phyloP scores from a whole-genome alignment of 2,888 invertebrate genomes.

The Dinocampus coccinellae region DNA sequence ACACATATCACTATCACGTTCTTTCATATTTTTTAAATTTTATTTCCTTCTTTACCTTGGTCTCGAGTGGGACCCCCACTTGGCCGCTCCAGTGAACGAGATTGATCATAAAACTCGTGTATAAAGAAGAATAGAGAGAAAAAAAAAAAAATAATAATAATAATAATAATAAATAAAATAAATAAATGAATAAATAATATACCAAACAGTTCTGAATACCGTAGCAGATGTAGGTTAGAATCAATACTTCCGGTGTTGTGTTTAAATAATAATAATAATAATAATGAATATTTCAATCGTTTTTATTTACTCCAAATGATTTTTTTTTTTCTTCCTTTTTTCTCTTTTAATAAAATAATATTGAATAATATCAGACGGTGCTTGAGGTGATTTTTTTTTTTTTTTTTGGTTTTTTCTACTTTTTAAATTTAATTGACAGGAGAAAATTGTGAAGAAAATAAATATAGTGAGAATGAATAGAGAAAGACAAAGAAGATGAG shows the following conservation, averaged over 20 bases:
- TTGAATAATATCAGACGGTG: not conserved
- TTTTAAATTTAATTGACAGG: not conserved
- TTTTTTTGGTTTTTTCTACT: not conserved
- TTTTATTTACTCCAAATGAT: no score
- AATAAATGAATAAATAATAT: not conserved
- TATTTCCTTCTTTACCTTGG: not conserved
- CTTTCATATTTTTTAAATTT: slow-evolving; percentile 5
- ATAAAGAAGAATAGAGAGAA: not conserved
- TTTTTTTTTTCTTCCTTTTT: no score
- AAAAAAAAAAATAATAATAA: not conserved
- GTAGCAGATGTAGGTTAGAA: slow-evolving; percentile 10
- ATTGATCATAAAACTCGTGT: not conserved
- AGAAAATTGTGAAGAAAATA: not conserved
- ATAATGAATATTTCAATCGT: no score
- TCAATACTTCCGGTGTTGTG: slow-evolving; percentile 8
- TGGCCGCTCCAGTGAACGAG: not conserved
- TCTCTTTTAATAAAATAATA: no score
- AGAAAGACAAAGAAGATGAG: slow-evolving; percentile 23
- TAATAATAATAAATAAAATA: no score
- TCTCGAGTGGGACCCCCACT: not conserved
- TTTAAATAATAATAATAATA: no score
- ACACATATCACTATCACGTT: not conserved
- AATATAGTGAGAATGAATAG: not conserved
- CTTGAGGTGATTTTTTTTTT: not conserved
- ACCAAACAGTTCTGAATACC: not conserved